These are phyloP conservation scores for Drosophila demipolita DNA, from an alignment of 2,888 invertebrate genomes.

Conservation along the genomic window DNA sequence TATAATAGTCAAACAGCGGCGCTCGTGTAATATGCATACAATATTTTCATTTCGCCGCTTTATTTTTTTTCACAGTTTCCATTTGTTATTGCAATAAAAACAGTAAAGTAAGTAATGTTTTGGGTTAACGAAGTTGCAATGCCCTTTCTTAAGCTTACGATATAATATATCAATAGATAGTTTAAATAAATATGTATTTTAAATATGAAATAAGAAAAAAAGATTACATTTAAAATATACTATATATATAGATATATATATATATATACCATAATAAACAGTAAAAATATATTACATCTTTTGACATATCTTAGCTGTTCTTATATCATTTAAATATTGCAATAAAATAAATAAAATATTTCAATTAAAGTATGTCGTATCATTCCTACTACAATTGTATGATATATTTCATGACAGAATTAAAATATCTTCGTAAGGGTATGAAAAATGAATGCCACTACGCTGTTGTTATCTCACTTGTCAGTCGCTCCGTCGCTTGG, in stretches of 20 bases:
- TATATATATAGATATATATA: neutral
- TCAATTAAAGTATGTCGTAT: neutral
- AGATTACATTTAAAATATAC: neutral
- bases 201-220: neutral
- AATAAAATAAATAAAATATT: neutral
- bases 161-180: neutral
- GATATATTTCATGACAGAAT: neutral
- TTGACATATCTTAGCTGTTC: neutral
- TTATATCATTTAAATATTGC: neutral
- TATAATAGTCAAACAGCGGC: slow-evolving; percentile 73
- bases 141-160: neutral
- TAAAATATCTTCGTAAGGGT: neutral
- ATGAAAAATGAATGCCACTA: slow-evolving; percentile 18
- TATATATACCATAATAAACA: no score
- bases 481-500: slow-evolving; percentile 36
- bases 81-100: slow-evolving; percentile 68
- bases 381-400: neutral
- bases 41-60: slow-evolving; percentile 69
- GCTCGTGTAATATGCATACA: slow-evolving; percentile 73
- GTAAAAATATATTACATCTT: neutral
- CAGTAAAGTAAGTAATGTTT: slow-evolving; percentile 17
- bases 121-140: neutral
- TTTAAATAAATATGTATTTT: neutral
- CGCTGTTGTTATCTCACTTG: slow-evolving; percentile 50
- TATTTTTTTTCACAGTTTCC: slow-evolving; percentile 74